Percentiles rank a stretch among this genome's conserved stretches.
phyloP scores from a whole-genome alignment of 2,888 invertebrate species.

The Odiellus spinosus region DNA sequence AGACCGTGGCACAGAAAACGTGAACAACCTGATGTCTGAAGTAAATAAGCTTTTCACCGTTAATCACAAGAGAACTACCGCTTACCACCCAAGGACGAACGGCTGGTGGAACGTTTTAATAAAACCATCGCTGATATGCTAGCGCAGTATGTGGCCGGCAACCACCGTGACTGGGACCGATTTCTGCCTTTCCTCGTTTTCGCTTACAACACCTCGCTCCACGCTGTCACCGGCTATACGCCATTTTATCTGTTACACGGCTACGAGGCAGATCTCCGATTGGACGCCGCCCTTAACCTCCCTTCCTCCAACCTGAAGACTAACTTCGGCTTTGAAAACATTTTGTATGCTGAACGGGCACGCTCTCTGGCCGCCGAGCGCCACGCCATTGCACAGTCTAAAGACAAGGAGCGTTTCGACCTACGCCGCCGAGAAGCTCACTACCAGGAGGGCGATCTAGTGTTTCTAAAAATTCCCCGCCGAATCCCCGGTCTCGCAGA shows the following conservation, averaged over 20 bases:
- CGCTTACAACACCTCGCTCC: conserved; percentile 16
- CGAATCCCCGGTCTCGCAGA: conserved; percentile 3
- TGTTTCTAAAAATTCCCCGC: conserved; percentile 3
- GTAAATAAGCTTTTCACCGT: background rate
- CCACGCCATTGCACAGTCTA: background rate
- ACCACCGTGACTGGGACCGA: conserved; percentile 18
- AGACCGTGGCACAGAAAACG: conserved; percentile 11
- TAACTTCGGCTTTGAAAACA: background rate
- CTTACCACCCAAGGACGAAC: background rate
- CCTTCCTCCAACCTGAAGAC: background rate
- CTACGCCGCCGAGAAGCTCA: background rate
- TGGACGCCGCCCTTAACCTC: background rate
- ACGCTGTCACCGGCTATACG: too few species aligned
- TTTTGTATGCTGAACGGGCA: too few species aligned
- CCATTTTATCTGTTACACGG: background rate
- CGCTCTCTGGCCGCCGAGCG: background rate
- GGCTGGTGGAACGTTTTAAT: conserved; percentile 19
- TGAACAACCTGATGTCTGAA: background rate
- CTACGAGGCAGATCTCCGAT: background rate
- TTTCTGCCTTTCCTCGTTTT: conserved; percentile 10
- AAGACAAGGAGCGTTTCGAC: background rate
- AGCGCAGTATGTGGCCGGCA: conserved; percentile 12
- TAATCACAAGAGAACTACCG: conserved; percentile 13
- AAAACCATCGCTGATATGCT: conserved; percentile 11
- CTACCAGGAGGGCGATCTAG: conserved; percentile 3